Conservation (phyloP, 2,797 vertebrate genomes). For the Syncerus caffer region DNA sequence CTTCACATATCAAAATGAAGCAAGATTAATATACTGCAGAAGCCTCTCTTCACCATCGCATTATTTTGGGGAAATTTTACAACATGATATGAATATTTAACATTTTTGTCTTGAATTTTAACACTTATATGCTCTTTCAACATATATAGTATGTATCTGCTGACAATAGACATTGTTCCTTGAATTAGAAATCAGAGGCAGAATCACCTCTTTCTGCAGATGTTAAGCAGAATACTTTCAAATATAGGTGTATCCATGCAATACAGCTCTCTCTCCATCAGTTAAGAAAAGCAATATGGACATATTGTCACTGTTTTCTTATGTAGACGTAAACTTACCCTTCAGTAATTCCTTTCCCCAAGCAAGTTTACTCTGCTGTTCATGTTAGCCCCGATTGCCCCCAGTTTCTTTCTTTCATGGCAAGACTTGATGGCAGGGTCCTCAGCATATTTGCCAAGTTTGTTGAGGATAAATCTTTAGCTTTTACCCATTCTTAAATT, state of each 20-base stretch:
- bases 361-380: background rate
- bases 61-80: background rate
- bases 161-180: background rate
- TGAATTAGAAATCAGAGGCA: background rate
- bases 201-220: background rate
- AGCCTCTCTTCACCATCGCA: background rate
- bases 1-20: background rate
- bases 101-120: background rate
- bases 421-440: background rate
- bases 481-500: background rate
- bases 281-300: background rate
- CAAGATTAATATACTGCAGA: background rate
- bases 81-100: background rate
- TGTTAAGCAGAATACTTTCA: background rate
- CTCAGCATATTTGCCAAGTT: background rate
- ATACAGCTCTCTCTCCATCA: background rate
- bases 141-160: background rate
- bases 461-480: background rate
- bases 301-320: background rate
- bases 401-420: background rate
- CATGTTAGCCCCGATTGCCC: background rate
- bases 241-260: background rate
- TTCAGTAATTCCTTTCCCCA: background rate
- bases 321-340: background rate
- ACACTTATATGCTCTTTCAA: background rate